A percentile compares a stretch with the other conserved stretches of the same genome.
phyloP scores from a whole-genome alignment of 1,140 invertebrate genomes.

The Heliconius eleuchia region DNA sequence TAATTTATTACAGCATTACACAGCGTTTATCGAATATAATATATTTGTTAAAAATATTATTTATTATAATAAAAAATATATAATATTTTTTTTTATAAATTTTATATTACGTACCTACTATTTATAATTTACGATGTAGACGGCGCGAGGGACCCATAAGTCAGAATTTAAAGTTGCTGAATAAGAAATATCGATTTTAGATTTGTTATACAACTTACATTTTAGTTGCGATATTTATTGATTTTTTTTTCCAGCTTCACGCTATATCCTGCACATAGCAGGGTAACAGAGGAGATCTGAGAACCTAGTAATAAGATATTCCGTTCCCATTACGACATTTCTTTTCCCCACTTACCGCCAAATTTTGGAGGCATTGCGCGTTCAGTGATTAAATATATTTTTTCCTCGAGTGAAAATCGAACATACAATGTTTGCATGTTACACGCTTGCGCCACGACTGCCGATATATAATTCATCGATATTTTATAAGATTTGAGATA shows the following conservation, averaged over 20 bases:
- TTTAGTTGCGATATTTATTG: not conserved
- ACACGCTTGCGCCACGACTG: no score
- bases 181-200: not conserved
- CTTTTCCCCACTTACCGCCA: not conserved
- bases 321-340: no score
- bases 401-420: no score
- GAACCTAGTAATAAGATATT: not conserved
- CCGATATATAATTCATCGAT: not conserved
- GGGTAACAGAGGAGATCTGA: not conserved
- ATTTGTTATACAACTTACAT: not conserved
- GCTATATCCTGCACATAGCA: not conserved
- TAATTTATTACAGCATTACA: not conserved
- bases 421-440: no score
- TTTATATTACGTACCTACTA: not conserved
- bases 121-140: not conserved
- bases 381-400: not conserved
- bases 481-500: not conserved
- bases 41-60: not conserved
- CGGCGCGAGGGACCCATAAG: not conserved
- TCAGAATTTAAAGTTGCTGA: not conserved
- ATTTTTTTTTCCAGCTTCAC: not conserved
- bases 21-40: not conserved
- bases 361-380: not conserved
- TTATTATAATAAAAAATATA: not conserved
- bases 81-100: not conserved